A percentile compares a stretch with the other conserved stretches of the same genome.
phyloP scores from a whole-genome alignment of 1,140 invertebrate species.

The Pantala flavescens region DNA sequence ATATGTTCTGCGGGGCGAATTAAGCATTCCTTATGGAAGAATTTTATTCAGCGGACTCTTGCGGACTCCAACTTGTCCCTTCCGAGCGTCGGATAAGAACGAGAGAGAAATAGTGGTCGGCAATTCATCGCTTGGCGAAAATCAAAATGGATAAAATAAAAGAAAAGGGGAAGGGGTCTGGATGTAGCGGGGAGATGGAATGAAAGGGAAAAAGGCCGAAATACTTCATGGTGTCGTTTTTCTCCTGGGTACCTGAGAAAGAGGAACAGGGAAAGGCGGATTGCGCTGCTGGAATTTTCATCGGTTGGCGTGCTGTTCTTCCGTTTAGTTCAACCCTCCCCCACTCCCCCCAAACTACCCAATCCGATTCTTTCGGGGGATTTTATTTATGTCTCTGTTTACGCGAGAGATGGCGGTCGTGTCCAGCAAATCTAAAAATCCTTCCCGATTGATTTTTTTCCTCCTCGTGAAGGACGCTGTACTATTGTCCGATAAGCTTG shows the following conservation, averaged over 20 bases:
- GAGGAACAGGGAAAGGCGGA: not conserved
- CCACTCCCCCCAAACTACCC: not conserved
- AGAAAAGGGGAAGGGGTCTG: not conserved
- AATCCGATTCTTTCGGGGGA: not conserved
- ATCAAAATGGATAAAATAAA: not conserved
- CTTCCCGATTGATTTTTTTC: too few species aligned
- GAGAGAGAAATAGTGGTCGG: not conserved
- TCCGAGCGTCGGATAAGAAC: not conserved
- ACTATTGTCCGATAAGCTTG: too few species aligned
- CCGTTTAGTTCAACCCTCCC: not conserved
- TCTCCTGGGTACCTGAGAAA: not conserved
- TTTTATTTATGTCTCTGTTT: conserved; percentile 4
- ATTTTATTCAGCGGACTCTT: not conserved
- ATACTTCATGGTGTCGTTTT: not conserved
- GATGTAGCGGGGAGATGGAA: not conserved
- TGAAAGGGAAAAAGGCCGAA: conserved; percentile 5
- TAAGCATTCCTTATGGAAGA: not conserved
- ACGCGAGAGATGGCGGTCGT: not conserved
- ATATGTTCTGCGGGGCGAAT: not conserved
- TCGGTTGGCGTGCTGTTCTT: not conserved
- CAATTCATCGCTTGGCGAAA: conserved; percentile 1
- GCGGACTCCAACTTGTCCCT: not conserved
- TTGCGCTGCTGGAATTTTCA: conserved; percentile 1
- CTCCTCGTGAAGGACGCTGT: too few species aligned
- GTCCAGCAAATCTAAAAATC: not conserved